Conservation (phyloP, 2,113 vertebrate species). For the Platichthys flesus region DNA sequence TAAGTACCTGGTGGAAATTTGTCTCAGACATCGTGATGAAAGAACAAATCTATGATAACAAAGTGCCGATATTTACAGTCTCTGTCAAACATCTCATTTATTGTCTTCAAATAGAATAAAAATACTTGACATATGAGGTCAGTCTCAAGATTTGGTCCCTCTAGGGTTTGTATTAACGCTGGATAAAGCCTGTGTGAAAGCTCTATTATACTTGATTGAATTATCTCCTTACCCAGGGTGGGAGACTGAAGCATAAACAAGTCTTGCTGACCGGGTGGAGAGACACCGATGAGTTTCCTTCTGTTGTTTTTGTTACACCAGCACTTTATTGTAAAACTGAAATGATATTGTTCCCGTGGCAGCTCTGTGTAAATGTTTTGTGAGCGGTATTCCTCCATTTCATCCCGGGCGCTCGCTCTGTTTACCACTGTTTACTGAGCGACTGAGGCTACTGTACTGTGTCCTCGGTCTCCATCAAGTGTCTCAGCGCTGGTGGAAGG, state of each 20-base stretch:
- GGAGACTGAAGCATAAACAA: conserved; percentile 58
- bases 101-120: neutral
- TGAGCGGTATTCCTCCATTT: conserved; percentile 64
- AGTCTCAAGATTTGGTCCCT: conserved; percentile 12
- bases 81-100: neutral
- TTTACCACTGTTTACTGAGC: conserved; percentile 78
- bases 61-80: neutral
- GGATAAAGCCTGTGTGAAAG: conserved; percentile 42
- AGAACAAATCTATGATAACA: neutral
- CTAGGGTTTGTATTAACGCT: conserved; percentile 3
- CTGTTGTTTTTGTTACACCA: conserved; percentile 65
- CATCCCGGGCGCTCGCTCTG: conserved; percentile 64
- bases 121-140: conserved; percentile 34
- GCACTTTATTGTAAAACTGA: conserved; percentile 76
- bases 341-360: conserved; percentile 77
- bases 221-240: conserved; percentile 47
- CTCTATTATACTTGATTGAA: conserved; percentile 60
- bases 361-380: conserved; percentile 80
- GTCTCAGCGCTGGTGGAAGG: conserved; percentile 25
- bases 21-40: too few species aligned
- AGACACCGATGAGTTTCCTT: conserved; percentile 49
- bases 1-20: too few species aligned
- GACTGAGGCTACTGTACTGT: conserved; percentile 74
- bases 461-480: conserved; percentile 52
- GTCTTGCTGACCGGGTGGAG: conserved; percentile 18